Conservation (phyloP, 2,797 vertebrate genomes). For the Carapus acus region DNA sequence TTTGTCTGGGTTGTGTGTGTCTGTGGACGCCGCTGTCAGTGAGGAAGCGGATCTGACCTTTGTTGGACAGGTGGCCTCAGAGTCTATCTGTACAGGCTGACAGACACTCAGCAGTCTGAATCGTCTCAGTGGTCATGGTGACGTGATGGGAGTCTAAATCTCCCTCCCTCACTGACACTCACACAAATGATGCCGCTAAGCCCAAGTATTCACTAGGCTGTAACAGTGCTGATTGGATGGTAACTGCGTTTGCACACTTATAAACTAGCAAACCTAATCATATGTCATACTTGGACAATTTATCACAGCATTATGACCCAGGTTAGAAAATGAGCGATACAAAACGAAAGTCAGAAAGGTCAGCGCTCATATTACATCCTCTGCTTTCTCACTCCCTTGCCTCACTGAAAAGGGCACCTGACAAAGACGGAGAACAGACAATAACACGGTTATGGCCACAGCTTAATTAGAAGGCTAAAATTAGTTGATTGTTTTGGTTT, state of each 20-base stretch:
- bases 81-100: conserved; percentile 31
- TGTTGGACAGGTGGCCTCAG: conserved; percentile 44
- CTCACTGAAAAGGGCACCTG: conserved; percentile 48
- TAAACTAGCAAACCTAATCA: too few relatives aligned
- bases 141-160: not conserved
- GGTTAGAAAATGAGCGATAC: too few relatives aligned
- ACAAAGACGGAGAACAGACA: conserved; percentile 22
- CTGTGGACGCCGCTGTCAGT: conserved; percentile 41
- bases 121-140: not conserved
- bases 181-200: too few relatives aligned
- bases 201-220: too few relatives aligned
- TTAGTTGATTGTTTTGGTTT: conserved; percentile 61
- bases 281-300: too few relatives aligned
- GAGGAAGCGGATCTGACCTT: conserved; percentile 42
- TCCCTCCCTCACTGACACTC: too few relatives aligned
- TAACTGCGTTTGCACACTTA: too few relatives aligned
- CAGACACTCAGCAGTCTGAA: conserved; percentile 24
- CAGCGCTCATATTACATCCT: conserved; percentile 23
- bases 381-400: conserved; percentile 21
- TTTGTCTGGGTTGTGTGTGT: conserved; percentile 36
- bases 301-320: too few relatives aligned
- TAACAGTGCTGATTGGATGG: too few relatives aligned
- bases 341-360: conserved; percentile 31
- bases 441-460: conserved; percentile 28
- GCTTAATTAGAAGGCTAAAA: conserved; percentile 52